A percentile compares a stretch with the other conserved stretches of the same genome.
Conservation (phyloP, 2,113 vertebrate species). For the Microtus montanus region DNA sequence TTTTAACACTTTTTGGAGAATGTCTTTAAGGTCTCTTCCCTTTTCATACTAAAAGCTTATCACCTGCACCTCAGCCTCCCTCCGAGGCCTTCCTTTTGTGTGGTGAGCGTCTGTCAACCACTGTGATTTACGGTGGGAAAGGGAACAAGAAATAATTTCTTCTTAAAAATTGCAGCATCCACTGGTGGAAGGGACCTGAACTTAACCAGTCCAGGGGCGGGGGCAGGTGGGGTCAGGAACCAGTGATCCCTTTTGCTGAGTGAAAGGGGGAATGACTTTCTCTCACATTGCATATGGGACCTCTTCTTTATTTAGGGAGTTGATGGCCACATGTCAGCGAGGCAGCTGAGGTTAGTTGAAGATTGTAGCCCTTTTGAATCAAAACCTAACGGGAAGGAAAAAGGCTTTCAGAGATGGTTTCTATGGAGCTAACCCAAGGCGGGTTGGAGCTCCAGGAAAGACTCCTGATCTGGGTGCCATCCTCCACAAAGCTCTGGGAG, state of each 20-base stretch:
- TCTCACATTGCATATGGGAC: neutral
- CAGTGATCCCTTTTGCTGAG: neutral
- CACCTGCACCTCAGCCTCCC: neutral
- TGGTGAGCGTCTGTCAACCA: slow-evolving; percentile 4
- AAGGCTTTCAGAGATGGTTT: neutral
- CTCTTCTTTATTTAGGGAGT: neutral
- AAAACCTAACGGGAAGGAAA: neutral
- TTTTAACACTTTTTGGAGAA: slow-evolving; percentile 66
- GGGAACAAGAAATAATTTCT: slow-evolving; percentile 2
- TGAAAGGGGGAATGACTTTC: neutral
- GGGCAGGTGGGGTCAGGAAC: neutral
- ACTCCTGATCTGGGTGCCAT: neutral
- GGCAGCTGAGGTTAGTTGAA: neutral
- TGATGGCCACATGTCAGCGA: neutral
- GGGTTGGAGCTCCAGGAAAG: neutral
- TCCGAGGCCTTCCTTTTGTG: neutral
- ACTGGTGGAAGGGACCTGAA: neutral
- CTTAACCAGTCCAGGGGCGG: neutral
- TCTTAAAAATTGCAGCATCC: neutral
- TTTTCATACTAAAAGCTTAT: slow-evolving; percentile 37
- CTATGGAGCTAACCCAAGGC: neutral
- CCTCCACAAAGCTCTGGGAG: neutral
- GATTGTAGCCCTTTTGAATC: neutral
- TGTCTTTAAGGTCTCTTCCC: slow-evolving; percentile 54
- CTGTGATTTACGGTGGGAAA: neutral